phyloP scores from a whole-genome alignment of 1,140 invertebrate genomes.

The Panagrolaimus sp. region DNA sequence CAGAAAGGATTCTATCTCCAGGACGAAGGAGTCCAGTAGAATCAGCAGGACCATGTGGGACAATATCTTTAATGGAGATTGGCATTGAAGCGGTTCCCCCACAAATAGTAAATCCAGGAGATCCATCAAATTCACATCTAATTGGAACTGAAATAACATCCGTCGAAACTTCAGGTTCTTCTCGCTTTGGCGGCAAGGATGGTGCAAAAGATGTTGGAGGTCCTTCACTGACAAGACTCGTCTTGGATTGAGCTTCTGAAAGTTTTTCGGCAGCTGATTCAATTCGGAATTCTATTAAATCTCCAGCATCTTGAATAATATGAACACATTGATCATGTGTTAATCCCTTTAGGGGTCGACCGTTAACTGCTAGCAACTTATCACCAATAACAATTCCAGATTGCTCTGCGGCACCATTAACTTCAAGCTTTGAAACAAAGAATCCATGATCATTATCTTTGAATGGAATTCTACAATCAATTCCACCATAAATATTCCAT shows the following conservation, averaged over 20 bases:
- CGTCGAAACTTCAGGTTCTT: not conserved
- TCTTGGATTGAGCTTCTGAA: not conserved
- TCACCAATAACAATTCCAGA: not conserved
- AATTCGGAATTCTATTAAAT: not conserved
- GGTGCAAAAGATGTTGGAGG: not conserved
- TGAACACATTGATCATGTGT: conserved; percentile 1
- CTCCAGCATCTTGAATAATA: not conserved
- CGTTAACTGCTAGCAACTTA: not conserved
- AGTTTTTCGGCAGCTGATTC: not conserved
- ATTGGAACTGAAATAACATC: not conserved
- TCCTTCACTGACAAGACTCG: not conserved
- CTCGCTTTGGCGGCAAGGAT: not conserved
- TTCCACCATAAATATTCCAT: not conserved
- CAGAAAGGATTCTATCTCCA: conserved; percentile 1
- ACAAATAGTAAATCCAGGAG: not conserved
- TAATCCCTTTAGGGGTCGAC: not conserved
- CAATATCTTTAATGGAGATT: not conserved
- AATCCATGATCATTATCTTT: not conserved
- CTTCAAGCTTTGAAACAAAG: not conserved
- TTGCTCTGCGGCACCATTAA: not conserved
- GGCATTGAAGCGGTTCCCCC: not conserved
- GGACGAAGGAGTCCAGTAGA: not conserved
- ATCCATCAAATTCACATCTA: not conserved
- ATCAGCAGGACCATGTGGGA: not conserved
- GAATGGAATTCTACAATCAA: not conserved